Evolutionary conservation across 2,113 vertebrate species (phyloP), one percentile per base, ranked within the genome.

Genomic region (Corythornis madagascariensis): DNA sequence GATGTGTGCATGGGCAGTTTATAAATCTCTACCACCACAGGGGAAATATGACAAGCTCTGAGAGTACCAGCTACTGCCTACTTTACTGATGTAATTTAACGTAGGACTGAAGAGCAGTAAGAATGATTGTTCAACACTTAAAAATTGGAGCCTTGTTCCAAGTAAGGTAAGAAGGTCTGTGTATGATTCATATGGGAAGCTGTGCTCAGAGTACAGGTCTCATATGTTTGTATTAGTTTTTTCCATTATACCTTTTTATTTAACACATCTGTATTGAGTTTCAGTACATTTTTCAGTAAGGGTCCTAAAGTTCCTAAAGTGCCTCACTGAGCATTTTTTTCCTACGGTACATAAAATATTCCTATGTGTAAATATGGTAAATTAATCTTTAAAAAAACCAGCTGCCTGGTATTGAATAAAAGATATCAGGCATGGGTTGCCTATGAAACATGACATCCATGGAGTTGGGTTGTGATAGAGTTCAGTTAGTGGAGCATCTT

Each of bases 391-490:
- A 25, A 28, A 73, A 72, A 69, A 40, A 77, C 48, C 56, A 71
- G 33, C 47, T 87, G 33, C 47, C 38, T 63, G 29, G 4, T 67
- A 4, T 2, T 56, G 48, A 57, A 82, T 50, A 71, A 59, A 63
- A 78, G 11, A 7, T 64, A 22, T 9, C 0, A 0, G 55, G 53
- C 19, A 31, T 38, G 29, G 45, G 2, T 26, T 82, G 45, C 47
- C 40, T 9, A 4, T 60, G 61, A 67, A 72, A 57, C 24, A 59
- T 42, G 26, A 61, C 57, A 29, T 56, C 52, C 25, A 42, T 45
- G 29, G 64, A 69, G 38, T 15, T 70, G 35, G 40, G 24, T 25
- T 87, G 40, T 69, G 63, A 45, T 61, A 67, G 45, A 87, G 18
- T 10, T 84, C 45, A 47, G 55, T 38, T 70, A 42, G 48, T 45